Evolutionary conservation across 2,113 vertebrate species (phyloP).

Genomic region (Cairina moschata): DNA sequence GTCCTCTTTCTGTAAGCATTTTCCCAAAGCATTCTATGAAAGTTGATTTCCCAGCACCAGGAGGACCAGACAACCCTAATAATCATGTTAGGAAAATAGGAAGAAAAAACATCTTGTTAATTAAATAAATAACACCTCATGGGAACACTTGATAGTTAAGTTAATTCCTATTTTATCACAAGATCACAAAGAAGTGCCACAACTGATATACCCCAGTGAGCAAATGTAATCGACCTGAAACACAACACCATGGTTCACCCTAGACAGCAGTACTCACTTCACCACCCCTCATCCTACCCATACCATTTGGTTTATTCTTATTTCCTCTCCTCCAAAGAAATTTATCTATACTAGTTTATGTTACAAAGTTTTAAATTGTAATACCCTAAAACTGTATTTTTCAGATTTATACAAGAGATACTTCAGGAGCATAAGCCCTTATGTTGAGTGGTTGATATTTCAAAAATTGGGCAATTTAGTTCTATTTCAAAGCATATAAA

Average conservation of each 20-base stretch:
- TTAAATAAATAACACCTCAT: not conserved
- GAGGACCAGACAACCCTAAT: conserved; percentile 93
- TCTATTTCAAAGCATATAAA: not conserved
- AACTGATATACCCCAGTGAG: rapidly evolving
- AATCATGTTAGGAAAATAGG: not conserved
- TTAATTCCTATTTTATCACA: not conserved
- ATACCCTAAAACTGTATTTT: not conserved
- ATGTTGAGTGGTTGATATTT: not conserved
- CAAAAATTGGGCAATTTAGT: not conserved
- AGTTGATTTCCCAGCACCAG: conserved; percentile 96
- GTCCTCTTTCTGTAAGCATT: conserved; percentile 90
- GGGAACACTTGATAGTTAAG: not conserved
- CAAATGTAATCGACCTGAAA: not conserved
- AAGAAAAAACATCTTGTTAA: not conserved
- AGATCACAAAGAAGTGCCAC: not conserved
- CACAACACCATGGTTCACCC: not conserved
- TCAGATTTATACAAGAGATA: not conserved
- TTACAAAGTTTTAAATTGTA: not conserved
- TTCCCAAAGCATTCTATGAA: conserved; percentile 98
- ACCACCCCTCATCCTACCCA: not conserved
- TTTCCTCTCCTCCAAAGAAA: not conserved
- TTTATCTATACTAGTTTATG: not conserved
- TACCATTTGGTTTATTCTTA: not conserved
- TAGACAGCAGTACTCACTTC: not conserved
- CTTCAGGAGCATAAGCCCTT: not conserved